Evolutionary conservation across 2,113 vertebrate species (phyloP), one percentile per base, ranked within the genome.

Genomic region (Oceanites oceanicus): DNA sequence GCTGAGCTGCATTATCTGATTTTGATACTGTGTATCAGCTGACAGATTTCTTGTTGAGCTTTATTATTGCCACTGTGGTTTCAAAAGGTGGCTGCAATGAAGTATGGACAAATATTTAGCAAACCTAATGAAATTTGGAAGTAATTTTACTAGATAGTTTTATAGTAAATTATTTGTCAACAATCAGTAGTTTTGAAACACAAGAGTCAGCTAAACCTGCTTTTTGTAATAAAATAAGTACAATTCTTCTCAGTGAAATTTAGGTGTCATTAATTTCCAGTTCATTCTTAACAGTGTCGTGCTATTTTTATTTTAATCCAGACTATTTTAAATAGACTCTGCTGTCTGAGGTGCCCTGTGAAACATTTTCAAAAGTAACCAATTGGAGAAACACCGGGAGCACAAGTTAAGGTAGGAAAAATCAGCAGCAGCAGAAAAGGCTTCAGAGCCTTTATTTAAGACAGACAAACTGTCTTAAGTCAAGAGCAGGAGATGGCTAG

Each of bases 1-100:
- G 77, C 72, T 81, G 70, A 92, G 91, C 67, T 45, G 53, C 53
- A 25, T 75, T 96, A 96, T 96, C 95, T 96, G 83, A 94, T 96
- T 79, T 67, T 94, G 90, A 94, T 96, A 91, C 72, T 61, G 58
- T 58, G 13, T 86, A 92, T 90, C 96, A 91, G 84, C 81, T 91
- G 94, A 86, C 88, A 96, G 81, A 81, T 61, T 76, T 91, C 74
- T 80, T 89, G 56, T 89, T 50, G 68, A 88, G 93, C 67, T 92
- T 91, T 88, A 77, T 71, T 93, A 49, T 95, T 90, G 71, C 88
- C 92, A 67, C 81, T 66, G 63, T 52, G 49, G 40, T 85, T 96
- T 94, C 80, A 87, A 88, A 96, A 81, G 50, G 44, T 70, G 74
- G 26, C 67, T 88, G 44, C 47, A 95, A 76, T 49, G 42, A 96